Conservation (phyloP, 2,888 invertebrate species). For the Heliconius cydno region DNA sequence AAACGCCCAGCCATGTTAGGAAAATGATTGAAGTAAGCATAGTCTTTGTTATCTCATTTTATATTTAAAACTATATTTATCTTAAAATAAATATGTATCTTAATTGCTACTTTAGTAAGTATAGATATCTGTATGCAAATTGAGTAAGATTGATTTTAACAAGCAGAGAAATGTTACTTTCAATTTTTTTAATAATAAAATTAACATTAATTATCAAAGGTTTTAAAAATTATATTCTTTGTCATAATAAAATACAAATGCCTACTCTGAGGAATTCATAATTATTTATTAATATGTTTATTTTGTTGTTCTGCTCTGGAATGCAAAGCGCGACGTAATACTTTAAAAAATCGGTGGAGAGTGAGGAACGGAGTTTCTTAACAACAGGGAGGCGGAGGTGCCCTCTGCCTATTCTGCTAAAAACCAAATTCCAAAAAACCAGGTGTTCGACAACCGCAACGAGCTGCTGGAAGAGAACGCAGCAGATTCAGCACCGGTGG, state of each 20-base stretch:
- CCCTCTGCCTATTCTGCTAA: neutral
- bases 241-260: neutral
- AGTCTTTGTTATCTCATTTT: neutral
- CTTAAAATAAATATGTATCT: neutral
- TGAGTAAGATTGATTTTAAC: neutral
- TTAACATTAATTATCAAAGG: too few species aligned
- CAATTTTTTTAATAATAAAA: too few species aligned
- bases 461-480: slow-evolving; percentile 88
- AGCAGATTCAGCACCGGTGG: slow-evolving; percentile 85
- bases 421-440: neutral
- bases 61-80: neutral
- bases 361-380: neutral
- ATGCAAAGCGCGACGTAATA: neutral
- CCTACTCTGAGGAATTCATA: neutral
- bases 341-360: neutral
- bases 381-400: neutral
- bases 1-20: slow-evolving; percentile 90
- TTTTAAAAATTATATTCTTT: too few species aligned
- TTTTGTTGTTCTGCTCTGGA: neutral
- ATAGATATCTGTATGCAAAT: neutral
- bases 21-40: slow-evolving; percentile 92
- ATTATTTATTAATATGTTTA: neutral
- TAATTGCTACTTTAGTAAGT: neutral
- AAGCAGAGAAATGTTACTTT: neutral
- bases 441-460: slow-evolving; percentile 93